Evolutionary conservation across 2,888 invertebrate genomes (phyloP).

Genomic region (Caenorhabditis sulstoni): DNA sequence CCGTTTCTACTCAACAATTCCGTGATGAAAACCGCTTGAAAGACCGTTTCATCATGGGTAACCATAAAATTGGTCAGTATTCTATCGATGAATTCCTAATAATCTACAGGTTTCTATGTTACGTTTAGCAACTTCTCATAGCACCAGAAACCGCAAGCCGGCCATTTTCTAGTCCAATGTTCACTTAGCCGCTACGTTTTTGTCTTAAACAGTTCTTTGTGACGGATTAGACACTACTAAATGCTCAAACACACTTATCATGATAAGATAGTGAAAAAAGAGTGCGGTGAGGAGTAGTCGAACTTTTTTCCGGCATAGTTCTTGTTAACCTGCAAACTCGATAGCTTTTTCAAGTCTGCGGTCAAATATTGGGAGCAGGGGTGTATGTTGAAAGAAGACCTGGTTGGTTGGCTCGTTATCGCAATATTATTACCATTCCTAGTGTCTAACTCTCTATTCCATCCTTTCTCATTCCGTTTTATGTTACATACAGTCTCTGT

Average conservation of each 20-base stretch:
- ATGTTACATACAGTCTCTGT: neutral
- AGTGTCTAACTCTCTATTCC: neutral
- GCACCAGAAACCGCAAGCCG: neutral
- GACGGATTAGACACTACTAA: constrained; percentile 44
- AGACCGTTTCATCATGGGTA: no score
- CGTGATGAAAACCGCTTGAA: constrained; percentile 1
- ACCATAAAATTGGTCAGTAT: no score
- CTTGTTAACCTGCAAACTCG: constrained; percentile 6
- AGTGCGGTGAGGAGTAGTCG: constrained; percentile 12
- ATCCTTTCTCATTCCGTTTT: neutral
- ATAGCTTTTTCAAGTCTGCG: neutral
- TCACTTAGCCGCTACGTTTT: neutral
- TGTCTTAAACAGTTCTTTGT: constrained; percentile 35
- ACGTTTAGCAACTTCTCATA: no score
- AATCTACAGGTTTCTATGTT: no score
- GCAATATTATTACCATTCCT: constrained; percentile 22
- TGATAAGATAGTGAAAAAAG: constrained; percentile 29
- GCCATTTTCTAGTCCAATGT: neutral
- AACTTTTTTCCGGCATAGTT: constrained; percentile 17
- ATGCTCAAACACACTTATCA: neutral
- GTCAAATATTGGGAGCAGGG: no score
- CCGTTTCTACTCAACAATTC: neutral
- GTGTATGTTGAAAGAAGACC: neutral
- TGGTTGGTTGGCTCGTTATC: constrained; percentile 29
- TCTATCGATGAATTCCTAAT: no score